Evolutionary conservation across 2,888 invertebrate species (phyloP).

Genomic region (Cantharis lateralis): DNA sequence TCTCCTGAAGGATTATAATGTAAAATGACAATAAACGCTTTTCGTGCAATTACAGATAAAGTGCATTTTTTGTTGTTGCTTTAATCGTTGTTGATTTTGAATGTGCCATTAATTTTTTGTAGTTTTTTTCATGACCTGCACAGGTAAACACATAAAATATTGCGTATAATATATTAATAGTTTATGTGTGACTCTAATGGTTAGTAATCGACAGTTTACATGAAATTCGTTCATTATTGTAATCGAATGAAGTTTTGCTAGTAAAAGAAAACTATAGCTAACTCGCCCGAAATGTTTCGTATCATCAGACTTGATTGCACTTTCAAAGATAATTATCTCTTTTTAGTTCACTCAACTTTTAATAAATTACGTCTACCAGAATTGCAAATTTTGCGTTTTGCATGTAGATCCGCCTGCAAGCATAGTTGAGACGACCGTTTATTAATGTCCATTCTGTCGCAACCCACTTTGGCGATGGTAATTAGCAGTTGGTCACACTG

Average conservation of each 20-base stretch:
- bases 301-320: constrained; percentile 12
- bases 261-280: neutral
- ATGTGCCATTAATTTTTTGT: neutral
- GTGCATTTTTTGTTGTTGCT: constrained; percentile 38
- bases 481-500: constrained; percentile 38
- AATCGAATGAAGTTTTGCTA: neutral
- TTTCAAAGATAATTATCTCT: constrained; percentile 28
- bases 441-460: constrained; percentile 41
- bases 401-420: constrained; percentile 28
- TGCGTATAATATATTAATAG: constrained; percentile 16
- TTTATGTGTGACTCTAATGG: neutral
- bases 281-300: neutral
- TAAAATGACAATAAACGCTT: constrained; percentile 37
- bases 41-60: constrained; percentile 42
- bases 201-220: constrained; percentile 8
- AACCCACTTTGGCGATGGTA: constrained; percentile 39
- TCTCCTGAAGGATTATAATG: constrained; percentile 36
- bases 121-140: neutral
- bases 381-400: constrained; percentile 33
- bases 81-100: constrained; percentile 40
- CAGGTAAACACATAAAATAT: neutral
- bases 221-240: neutral
- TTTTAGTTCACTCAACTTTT: constrained; percentile 27
- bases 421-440: constrained; percentile 31
- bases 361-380: constrained; percentile 27